Percentiles rank a stretch among this genome's conserved stretches.
Conservation (phyloP, 2,113 vertebrate species). For the Brachyistius frenatus region DNA sequence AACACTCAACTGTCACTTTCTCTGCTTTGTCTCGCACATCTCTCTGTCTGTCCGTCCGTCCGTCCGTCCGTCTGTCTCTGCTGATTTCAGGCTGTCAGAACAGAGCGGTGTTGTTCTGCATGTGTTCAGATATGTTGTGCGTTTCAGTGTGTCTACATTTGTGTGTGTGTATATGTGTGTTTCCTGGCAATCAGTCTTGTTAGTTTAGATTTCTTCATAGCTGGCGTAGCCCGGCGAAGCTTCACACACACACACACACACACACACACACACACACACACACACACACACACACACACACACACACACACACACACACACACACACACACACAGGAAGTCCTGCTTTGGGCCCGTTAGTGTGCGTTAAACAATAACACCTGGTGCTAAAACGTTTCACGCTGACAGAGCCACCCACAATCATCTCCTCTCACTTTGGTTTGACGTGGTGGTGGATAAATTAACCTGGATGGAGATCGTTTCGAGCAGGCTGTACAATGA, state of each 20-base stretch:
- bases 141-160: background rate
- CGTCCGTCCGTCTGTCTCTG: conserved; percentile 44
- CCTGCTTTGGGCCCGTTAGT: background rate
- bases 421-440: conserved; percentile 12
- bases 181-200: background rate
- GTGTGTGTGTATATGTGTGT: background rate
- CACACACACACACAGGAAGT: background rate
- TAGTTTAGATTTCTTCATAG: background rate
- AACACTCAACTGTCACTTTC: conserved; percentile 70
- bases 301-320: too few species aligned
- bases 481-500: background rate
- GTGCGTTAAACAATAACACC: background rate
- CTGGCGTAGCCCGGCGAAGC: background rate
- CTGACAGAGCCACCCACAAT: background rate
- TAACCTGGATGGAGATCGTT: conserved; percentile 6
- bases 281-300: background rate
- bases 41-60: conserved; percentile 56
- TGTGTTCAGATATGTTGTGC: conserved; percentile 27
- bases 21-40: conserved; percentile 70
- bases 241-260: too few species aligned
- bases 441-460: background rate
- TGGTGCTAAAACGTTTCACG: conserved; percentile 11
- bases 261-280: background rate
- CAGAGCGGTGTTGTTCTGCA: conserved; percentile 21
- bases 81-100: conserved; percentile 79